Percentiles rank a stretch among this genome's conserved stretches.
Evolutionary conservation across 2,888 invertebrate species (phyloP).

Genomic region (Megamerina dolium): DNA sequence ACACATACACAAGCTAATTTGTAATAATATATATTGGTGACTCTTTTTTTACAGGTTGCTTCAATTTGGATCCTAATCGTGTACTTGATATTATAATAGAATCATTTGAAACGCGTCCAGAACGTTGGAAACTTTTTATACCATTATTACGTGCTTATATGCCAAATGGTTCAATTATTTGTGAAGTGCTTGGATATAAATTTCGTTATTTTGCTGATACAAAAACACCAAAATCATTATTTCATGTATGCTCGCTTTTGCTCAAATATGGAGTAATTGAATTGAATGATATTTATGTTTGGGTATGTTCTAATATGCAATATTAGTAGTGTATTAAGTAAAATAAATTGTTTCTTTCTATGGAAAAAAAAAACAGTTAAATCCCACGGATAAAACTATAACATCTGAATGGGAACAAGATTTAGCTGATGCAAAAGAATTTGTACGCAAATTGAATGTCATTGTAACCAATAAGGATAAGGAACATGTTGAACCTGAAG

Average conservation of each 20-base stretch:
- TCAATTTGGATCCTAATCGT: constrained; percentile 97
- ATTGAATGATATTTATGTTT: constrained; percentile 82
- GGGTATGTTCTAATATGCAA: constrained; percentile 58
- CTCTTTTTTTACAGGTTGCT: constrained; percentile 68
- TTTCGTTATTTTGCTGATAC: constrained; percentile 63
- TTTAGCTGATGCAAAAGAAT: constrained; percentile 75
- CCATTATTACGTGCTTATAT: constrained; percentile 82
- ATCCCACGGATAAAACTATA: constrained; percentile 79
- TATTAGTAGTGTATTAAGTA: background rate
- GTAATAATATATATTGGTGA: background rate
- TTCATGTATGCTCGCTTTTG: constrained; percentile 82
- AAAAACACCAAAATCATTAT: constrained; percentile 73
- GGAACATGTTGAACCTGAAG: constrained; percentile 63
- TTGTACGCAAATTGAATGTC: constrained; percentile 78
- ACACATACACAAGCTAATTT: background rate
- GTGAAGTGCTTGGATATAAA: constrained; percentile 93
- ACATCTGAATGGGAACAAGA: constrained; percentile 76
- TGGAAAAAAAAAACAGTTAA: constrained; percentile 56
- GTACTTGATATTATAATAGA: constrained; percentile 94
- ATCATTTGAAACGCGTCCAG: constrained; percentile 85
- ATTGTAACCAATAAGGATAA: constrained; percentile 77
- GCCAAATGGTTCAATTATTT: constrained; percentile 80
- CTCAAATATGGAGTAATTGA: constrained; percentile 81
- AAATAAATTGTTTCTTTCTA: background rate
- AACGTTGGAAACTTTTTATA: constrained; percentile 75